Evolutionary conservation across 1,140 invertebrate genomes (phyloP).

Genomic region (Musca domestica): DNA sequence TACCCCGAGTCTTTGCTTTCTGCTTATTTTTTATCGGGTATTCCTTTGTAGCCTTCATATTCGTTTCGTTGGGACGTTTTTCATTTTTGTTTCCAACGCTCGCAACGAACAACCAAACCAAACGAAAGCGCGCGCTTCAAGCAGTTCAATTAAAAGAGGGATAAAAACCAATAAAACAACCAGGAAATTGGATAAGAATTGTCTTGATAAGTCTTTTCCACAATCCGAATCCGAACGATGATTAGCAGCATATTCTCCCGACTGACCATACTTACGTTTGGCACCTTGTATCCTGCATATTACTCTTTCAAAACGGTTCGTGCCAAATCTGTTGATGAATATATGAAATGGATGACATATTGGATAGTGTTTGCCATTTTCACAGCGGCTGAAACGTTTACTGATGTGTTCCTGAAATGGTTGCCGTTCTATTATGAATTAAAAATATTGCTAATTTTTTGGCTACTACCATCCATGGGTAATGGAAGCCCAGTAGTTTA

Average conservation of each 20-base stretch:
- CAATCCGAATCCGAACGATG: background rate
- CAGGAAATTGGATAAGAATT: no score
- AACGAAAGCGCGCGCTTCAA: background rate
- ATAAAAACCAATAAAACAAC: no score
- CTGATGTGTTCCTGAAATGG: slow-evolving; percentile 18
- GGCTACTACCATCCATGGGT: slow-evolving; percentile 36
- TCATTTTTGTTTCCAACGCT: no score
- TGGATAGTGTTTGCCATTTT: slow-evolving; percentile 41
- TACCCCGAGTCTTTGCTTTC: no score
- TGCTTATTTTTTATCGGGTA: no score
- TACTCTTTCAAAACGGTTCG: slow-evolving; percentile 90
- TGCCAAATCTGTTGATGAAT: slow-evolving; percentile 93
- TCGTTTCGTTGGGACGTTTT: no score
- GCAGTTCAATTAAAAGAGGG: background rate
- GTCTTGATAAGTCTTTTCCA: no score
- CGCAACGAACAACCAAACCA: background rate
- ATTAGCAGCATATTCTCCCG: slow-evolving; percentile 11
- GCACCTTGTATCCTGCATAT: slow-evolving; percentile 41
- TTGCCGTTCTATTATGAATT: slow-evolving; percentile 34
- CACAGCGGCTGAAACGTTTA: slow-evolving; percentile 26
- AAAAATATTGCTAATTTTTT: slow-evolving; percentile 34
- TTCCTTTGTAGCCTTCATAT: no score
- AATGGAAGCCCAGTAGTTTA: slow-evolving; percentile 33
- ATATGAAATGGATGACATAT: slow-evolving; percentile 61
- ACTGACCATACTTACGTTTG: slow-evolving; percentile 27